Evolutionary conservation across 2,888 invertebrate species (phyloP), one percentile per base, ranked within the genome.

Genomic region (Nectonema munidae): DNA sequence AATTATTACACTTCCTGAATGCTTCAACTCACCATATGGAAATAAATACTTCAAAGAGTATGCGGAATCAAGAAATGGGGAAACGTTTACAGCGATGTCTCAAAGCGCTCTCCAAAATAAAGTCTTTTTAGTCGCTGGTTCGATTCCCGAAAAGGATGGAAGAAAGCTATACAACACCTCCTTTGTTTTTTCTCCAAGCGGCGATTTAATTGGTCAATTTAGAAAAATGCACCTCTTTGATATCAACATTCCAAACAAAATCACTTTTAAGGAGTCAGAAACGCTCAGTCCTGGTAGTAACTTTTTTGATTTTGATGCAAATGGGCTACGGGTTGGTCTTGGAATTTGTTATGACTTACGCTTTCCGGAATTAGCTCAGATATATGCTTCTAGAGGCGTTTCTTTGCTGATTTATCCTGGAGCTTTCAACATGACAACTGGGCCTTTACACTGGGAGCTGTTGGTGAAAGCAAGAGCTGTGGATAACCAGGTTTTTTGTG

Each of bases 391-490:
- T 39, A 9, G 48, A 68, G 76, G 72, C 1, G 81, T 81, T 49
- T 65, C 74, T 39, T 54, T 83, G 47, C 56, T 86, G 19, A 58
- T 86, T 17, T 86, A 79, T 58, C 86, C 86, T 1, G 81, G 71
- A 18, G 81, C 83, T 2, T 86, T 86, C 56, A 86, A 79, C 56
- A 73, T 74, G 72, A 77, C 75, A 2, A 86, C 86, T 0, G 86
- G 86, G 0, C 79, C 81, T 1, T 58, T 68, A 39, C 83, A 86
- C 55, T 89, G 81, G 79, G 71, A 77, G 50, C 54, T 77, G 3
- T 58, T 86, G 14, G 69, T 68, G 42, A 63, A 72, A 33, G 64
- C 68, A 1, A 61, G 83, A 36, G 81, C 86, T 21, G 61, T 68
- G 21, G 83, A 86, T 57, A 71, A 73, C 53, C 81, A 83, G 59